Evolutionary conservation across 2,113 vertebrate genomes (phyloP), one percentile per base, ranked within the genome.

Genomic region (Neolamprologus cancellatus): DNA sequence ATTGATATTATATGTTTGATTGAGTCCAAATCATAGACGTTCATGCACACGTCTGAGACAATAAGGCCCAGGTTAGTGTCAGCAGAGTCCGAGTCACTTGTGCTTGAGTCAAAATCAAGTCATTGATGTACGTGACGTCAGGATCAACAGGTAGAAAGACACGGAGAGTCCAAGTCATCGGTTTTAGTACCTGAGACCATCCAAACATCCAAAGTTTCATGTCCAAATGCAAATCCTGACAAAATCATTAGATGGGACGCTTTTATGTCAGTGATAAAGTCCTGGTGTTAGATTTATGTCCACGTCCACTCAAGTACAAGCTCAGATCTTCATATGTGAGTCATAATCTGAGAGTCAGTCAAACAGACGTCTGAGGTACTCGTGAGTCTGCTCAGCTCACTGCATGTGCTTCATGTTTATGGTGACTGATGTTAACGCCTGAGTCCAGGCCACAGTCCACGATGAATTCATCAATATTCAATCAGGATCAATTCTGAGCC

Each of bases 111-210:
- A 25, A 71, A 44, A 71, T 25, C 64, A 71, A 71, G 36, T 25
- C 66, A 71, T 0, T 71, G 36, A 44, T 15, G 36, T 0, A 25
- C 0, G 0, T 71, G 36, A 69, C 1, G 13, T 44, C 61, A 0
- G 61, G 32, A 66, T 44, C n/a, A 71, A 34, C 20, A 15, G 20
- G 41, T 17, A 25, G 20, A 71, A 44, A 44, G 36, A 44, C 13
- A 23, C 8, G 0, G 12, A 69, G 12, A 71, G 14, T 71, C 64
- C 13, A 71, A 41, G 8, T 3, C 13, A 71, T 64, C 17, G 0
- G 59, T 36, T 64, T 64, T 34, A 64, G 59, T 64, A 5, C 59
- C 59, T 36, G 59, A 64, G 59, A 7, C 30, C 59, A 7, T 20
- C 20, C 1, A 64, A 12, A 36, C 32, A 30, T n/a, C 59, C 32